phyloP scores from a whole-genome alignment of 2,113 vertebrate species.

The Dasypus novemcinctus region DNA sequence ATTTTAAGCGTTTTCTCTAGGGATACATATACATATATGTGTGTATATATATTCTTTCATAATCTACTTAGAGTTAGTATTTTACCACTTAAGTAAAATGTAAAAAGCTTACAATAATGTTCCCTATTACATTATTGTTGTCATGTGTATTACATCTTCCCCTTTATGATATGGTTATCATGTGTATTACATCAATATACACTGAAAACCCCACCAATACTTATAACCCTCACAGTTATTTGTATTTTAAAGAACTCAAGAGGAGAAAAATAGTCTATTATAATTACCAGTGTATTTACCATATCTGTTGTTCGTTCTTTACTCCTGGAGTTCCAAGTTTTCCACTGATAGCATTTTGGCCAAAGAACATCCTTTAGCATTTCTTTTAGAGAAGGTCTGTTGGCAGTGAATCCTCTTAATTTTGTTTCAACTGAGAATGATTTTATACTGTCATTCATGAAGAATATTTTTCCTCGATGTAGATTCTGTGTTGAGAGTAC shows the following conservation, averaged over 20 bases:
- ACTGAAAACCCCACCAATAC: background rate
- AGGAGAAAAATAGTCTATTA: background rate
- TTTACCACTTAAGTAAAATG: too few species aligned
- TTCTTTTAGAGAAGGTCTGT: background rate
- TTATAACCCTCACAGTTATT: background rate
- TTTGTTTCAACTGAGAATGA: background rate
- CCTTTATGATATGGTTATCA: background rate
- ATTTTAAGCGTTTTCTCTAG: background rate
- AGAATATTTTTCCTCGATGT: background rate
- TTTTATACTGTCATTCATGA: background rate
- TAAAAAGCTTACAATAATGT: too few species aligned
- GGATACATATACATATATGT: too few species aligned
- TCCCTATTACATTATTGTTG: too few species aligned
- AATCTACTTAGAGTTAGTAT: too few species aligned
- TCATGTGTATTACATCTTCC: background rate
- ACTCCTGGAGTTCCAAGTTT: background rate
- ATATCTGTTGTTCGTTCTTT: background rate
- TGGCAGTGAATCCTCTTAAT: background rate
- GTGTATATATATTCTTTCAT: too few species aligned
- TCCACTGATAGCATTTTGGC: background rate
- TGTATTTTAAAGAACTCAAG: background rate
- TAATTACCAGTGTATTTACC: background rate
- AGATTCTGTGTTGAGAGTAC: background rate
- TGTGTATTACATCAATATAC: background rate
- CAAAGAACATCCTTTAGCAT: background rate